Conservation (phyloP, 2,888 invertebrate species). For the Spialia ferax region DNA sequence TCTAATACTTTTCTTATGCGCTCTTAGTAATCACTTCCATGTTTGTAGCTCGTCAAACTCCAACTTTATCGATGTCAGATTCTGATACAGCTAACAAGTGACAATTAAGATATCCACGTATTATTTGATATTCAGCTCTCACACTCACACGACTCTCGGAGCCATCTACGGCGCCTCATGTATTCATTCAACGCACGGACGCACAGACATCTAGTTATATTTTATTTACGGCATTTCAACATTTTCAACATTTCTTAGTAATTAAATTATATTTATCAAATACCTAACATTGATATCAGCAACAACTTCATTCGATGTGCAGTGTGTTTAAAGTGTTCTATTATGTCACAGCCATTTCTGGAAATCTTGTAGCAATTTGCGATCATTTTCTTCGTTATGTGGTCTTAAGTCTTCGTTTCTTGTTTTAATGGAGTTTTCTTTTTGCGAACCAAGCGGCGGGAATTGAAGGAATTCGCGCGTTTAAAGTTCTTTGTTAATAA, state of each 20-base stretch:
- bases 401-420: slow-evolving; percentile 23
- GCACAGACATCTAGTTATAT: slow-evolving; percentile 36
- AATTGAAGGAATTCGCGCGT: slow-evolving; percentile 27
- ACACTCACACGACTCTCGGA: slow-evolving; percentile 30
- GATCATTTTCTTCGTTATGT: slow-evolving; percentile 22
- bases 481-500: slow-evolving; percentile 33
- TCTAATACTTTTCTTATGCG: slow-evolving; percentile 21
- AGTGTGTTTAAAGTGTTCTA: too few relatives aligned
- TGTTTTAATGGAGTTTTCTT: slow-evolving; percentile 25
- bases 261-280: slow-evolving; percentile 31
- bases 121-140: slow-evolving; percentile 38
- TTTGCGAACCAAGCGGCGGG: slow-evolving; percentile 19
- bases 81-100: slow-evolving; percentile 17
- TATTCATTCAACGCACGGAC: slow-evolving; percentile 39
- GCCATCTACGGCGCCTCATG: slow-evolving; percentile 38
- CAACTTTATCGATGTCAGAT: slow-evolving; percentile 14
- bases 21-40: background rate
- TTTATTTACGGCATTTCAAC: slow-evolving; percentile 32
- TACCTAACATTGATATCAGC: background rate
- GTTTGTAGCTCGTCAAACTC: slow-evolving; percentile 12
- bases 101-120: slow-evolving; percentile 38
- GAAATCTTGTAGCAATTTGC: slow-evolving; percentile 22
- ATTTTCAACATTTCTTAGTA: slow-evolving; percentile 27
- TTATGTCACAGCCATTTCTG: slow-evolving; percentile 25
- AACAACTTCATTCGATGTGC: slow-evolving; percentile 7